phyloP scores from a whole-genome alignment of 2,797 vertebrate genomes.

The Margarornis squamiger region DNA sequence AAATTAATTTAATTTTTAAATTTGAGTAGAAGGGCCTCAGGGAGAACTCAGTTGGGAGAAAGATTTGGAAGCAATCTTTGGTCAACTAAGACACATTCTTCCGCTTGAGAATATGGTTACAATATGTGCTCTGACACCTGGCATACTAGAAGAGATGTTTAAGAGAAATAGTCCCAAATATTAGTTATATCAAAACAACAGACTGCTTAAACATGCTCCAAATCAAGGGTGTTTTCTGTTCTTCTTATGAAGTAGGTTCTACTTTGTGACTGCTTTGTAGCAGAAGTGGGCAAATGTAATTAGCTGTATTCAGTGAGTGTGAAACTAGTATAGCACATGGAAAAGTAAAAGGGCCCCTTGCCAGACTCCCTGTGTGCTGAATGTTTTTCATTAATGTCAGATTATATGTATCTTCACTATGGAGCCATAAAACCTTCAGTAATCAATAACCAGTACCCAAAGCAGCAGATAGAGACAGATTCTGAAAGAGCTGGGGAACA shows the following conservation, averaged over 20 bases:
- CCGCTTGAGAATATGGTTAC: neutral
- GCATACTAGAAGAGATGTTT: neutral
- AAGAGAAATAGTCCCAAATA: neutral
- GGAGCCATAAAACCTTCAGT: neutral
- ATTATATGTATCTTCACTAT: neutral
- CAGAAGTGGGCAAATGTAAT: neutral
- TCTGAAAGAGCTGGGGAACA: neutral
- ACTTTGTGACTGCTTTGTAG: neutral
- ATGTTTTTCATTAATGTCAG: neutral
- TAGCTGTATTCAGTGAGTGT: neutral
- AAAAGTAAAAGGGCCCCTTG: neutral
- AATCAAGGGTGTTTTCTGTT: neutral
- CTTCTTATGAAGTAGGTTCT: neutral
- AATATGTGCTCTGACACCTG: neutral
- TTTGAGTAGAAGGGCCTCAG: neutral
- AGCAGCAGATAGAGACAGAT: neutral
- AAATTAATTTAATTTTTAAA: neutral
- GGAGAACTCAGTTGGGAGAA: neutral
- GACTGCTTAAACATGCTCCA: neutral
- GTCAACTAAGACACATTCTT: neutral
- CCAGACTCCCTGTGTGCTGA: neutral
- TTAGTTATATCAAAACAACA: neutral
- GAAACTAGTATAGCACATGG: neutral
- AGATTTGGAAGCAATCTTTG: neutral
- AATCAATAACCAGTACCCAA: neutral